These are phyloP conservation scores for Acropora tenuis DNA, from an alignment of 64 coral and sea anemone genomes.

Conservation along the genomic window DNA sequence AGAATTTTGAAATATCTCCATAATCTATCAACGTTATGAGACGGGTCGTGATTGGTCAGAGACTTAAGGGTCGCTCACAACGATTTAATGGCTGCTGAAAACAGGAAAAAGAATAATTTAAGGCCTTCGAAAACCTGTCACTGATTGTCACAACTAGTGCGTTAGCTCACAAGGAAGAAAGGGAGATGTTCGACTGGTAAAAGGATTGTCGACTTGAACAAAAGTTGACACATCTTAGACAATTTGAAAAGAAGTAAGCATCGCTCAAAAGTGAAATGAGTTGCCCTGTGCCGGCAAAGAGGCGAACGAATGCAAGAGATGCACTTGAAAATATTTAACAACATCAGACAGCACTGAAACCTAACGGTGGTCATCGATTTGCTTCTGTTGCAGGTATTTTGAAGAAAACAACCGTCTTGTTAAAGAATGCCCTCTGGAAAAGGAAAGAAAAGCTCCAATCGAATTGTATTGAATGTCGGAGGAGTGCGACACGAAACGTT, in stretches of 20 bases:
- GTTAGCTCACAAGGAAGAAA: not conserved
- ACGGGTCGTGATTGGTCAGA: not conserved
- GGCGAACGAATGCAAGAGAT: too few relatives aligned
- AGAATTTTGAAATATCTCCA: conserved; percentile 46
- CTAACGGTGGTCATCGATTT: not conserved
- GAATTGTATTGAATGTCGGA: conserved; percentile 86
- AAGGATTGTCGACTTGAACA: not conserved
- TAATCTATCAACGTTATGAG: conserved; percentile 18
- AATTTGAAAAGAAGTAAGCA: not conserved
- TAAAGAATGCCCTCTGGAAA: conserved; percentile 67
- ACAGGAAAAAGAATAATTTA: conserved; percentile 22
- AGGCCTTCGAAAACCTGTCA: conserved; percentile 1
- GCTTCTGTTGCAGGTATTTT: not conserved
- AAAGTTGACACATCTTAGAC: not conserved
- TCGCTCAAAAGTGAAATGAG: not conserved
- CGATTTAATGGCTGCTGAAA: not conserved
- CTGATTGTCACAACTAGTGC: not conserved
- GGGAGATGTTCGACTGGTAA: not conserved
- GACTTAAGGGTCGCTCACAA: not conserved
- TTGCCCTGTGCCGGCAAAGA: not conserved
- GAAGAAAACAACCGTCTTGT: not conserved
- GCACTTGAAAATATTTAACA: not conserved
- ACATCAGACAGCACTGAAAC: not conserved
- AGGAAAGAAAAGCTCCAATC: conserved; percentile 74
- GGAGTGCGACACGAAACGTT: conserved; percentile 83